Evolutionary conservation across 2,888 invertebrate species (phyloP).

Genomic region (Melinaea marsaeus): DNA sequence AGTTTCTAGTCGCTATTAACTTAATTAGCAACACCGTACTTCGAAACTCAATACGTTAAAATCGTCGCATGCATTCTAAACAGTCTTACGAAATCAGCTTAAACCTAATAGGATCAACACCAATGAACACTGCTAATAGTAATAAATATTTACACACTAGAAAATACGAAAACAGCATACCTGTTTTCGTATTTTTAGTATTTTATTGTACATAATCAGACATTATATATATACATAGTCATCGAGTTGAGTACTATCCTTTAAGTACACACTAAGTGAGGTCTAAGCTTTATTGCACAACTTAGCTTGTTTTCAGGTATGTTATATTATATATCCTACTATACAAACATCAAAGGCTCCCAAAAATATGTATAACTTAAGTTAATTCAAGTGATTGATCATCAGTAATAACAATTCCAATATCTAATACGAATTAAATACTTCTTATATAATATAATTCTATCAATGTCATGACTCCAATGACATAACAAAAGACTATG

Average conservation of each 20-base stretch:
- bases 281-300: too few relatives aligned
- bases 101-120: conserved; percentile 9
- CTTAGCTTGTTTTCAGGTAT: too few relatives aligned
- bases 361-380: too few relatives aligned
- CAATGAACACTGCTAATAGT: conserved; percentile 1
- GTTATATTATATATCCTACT: too few relatives aligned
- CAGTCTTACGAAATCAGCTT: conserved; percentile 30
- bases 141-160: conserved; percentile 2
- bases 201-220: neutral
- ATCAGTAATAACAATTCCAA: conserved; percentile 16
- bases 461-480: conserved; percentile 52
- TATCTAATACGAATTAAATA: conserved; percentile 17
- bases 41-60: conserved; percentile 46
- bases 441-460: conserved; percentile 36
- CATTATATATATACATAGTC: neutral
- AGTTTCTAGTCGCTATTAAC: conserved; percentile 29
- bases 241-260: neutral
- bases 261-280: too few relatives aligned
- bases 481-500: conserved; percentile 43
- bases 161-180: neutral
- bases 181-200: too few relatives aligned
- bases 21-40: conserved; percentile 31
- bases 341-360: too few relatives aligned
- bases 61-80: conserved; percentile 55
- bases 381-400: too few relatives aligned